Conservation (phyloP, 1,140 invertebrate species). For the Drosophila sproati region DNA sequence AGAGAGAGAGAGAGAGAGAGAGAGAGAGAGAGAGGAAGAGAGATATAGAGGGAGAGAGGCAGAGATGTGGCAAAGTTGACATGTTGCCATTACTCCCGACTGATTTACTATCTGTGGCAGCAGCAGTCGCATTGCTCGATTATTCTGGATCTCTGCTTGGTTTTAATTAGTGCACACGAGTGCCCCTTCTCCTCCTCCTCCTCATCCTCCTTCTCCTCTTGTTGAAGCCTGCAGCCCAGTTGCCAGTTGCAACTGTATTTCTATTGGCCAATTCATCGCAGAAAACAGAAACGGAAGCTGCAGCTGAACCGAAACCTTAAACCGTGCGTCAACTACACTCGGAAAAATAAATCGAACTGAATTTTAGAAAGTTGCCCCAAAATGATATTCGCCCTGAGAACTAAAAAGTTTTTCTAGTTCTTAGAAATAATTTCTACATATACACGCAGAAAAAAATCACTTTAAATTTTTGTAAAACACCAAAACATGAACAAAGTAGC, state of each 20-base stretch:
- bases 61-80: conserved; percentile 47
- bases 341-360: too few relatives aligned
- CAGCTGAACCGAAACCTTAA: conserved; percentile 19
- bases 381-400: too few relatives aligned
- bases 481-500: too few relatives aligned
- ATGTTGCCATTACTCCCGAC: conserved; percentile 41
- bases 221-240: conserved; percentile 22
- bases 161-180: conserved; percentile 80
- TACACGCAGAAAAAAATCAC: background rate
- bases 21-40: too few relatives aligned
- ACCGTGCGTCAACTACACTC: conserved; percentile 4
- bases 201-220: too few relatives aligned
- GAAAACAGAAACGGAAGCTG: conserved; percentile 24
- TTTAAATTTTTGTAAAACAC: too few relatives aligned
- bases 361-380: too few relatives aligned
- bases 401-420: too few relatives aligned
- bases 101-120: conserved; percentile 66
- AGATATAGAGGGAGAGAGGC: too few relatives aligned
- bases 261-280: conserved; percentile 82
- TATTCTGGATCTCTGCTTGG: conserved; percentile 60
- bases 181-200: conserved; percentile 1
- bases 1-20: too few relatives aligned
- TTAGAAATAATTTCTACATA: background rate
- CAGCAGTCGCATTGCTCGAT: conserved; percentile 28
- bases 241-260: conserved; percentile 45